Base-by-base conservation (phyloP, 1,140 invertebrate species). In the Samia ricini region DNA sequence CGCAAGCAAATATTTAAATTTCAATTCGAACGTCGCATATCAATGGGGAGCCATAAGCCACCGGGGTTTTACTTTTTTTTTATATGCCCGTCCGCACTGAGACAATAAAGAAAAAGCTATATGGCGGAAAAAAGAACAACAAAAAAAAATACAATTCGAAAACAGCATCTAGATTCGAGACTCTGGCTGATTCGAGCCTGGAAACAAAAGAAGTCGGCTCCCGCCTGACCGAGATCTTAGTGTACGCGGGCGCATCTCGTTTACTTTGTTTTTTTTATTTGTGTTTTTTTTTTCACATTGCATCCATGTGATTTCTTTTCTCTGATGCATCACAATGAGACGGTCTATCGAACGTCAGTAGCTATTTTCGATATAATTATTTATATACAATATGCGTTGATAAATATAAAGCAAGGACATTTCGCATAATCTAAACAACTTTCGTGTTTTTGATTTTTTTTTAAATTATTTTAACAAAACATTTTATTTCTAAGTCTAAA, bases 11-110 rank as follows among this genome's bases (percentile, higher is more conserved):
- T 89, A 89, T 89, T 89, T 89, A 88, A 89, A 89, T 89, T 89
- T 89, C 84, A 89, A 87, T 88, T 84, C 83, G 82, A 89, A 86
- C 77, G 79, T 84, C 83, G 85, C 84, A 89, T 89, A 89, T 89
- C 86, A 89, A 89, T 89, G 86, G 83, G 81, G 85, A 86, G 83
- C 86, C 86, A 89, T 89, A 89, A 89, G 86, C 84, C 86, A 87
- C 84, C 85, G 81, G 77, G 70, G 67, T 74, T 78, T 81, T 74
- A 65, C 77, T 85, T 74, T 84, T 83, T 86, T 81, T n/a, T n/a
- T n/a, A n/a, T 78, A 75, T 20, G n/a, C 61, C 65, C 68, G 73
- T 75, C 61, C 74, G 83, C 76, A 81, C 83, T 81, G 83, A 83
- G 86, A 88, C 85, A 88, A 88, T 88, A 89, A 89, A 89, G 86